These are phyloP conservation scores for Tenthredo scrophulariae DNA, from an alignment of 2,888 invertebrate genomes.

Conservation along the genomic window DNA sequence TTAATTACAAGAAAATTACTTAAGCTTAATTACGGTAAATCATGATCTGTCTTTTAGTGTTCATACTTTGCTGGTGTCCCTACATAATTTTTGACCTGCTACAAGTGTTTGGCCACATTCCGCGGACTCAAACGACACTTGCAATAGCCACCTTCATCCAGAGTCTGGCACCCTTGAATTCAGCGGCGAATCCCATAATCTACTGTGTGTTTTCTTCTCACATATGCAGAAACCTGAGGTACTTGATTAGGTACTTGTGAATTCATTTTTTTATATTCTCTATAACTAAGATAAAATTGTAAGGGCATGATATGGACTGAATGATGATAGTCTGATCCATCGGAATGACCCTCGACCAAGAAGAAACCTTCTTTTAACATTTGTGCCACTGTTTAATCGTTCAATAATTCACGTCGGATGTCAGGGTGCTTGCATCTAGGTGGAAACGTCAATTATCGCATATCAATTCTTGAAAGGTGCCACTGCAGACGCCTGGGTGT, in stretches of 20 bases:
- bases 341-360: not conserved
- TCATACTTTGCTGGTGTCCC: constrained; percentile 94
- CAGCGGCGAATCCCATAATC: constrained; percentile 93
- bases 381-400: not conserved
- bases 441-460: constrained; percentile 6
- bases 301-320: not conserved
- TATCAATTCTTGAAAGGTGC: constrained; percentile 14
- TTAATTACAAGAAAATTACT: not conserved
- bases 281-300: not conserved
- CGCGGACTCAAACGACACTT: constrained; percentile 86
- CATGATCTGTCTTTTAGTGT: constrained; percentile 81
- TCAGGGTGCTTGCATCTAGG: not conserved
- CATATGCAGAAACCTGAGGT: constrained; percentile 90
- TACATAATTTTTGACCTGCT: constrained; percentile 93
- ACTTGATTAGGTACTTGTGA: constrained; percentile 63
- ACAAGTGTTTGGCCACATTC: constrained; percentile 89
- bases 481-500: not conserved
- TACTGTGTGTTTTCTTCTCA: constrained; percentile 94
- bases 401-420: constrained; percentile 16
- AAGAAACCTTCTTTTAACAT: not conserved
- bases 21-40: not conserved
- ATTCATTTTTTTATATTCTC: not conserved
- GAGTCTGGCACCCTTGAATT: constrained; percentile 92
- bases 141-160: constrained; percentile 92
- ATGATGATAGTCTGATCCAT: not conserved